phyloP scores from a whole-genome alignment of 2,797 vertebrate species.

The Macrochelys suwanniensis region DNA sequence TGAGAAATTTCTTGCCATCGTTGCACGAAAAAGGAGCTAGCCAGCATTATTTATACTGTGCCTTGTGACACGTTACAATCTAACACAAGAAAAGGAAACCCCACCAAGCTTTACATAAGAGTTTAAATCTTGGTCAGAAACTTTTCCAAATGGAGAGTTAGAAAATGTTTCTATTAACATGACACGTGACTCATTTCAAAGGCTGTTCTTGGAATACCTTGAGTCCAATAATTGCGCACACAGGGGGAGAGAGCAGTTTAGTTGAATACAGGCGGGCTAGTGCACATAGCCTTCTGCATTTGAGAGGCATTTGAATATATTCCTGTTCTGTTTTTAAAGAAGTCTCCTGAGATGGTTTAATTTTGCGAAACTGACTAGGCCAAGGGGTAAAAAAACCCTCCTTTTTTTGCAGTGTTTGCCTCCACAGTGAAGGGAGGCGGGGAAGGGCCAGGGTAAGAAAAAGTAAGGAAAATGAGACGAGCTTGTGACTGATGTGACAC shows the following conservation, averaged over 20 bases:
- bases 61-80: neutral
- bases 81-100: neutral
- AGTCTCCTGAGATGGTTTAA: neutral
- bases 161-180: fast-evolving
- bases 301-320: neutral
- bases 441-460: neutral
- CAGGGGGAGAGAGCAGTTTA: neutral
- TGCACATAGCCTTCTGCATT: neutral
- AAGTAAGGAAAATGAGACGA: neutral
- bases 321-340: neutral
- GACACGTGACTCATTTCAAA: neutral
- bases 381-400: neutral
- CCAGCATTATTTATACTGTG: fast-evolving
- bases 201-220: neutral
- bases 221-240: neutral
- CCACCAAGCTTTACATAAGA: neutral
- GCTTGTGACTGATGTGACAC: neutral
- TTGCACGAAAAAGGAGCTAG: neutral
- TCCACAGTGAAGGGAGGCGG: neutral
- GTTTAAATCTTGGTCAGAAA: neutral
- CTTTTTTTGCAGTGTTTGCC: neutral
- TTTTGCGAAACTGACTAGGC: neutral
- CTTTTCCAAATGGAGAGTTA: neutral
- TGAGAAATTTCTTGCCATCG: neutral
- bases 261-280: neutral